Evolutionary conservation across 1,140 invertebrate genomes (phyloP).

Genomic region (Cydia pomonella): DNA sequence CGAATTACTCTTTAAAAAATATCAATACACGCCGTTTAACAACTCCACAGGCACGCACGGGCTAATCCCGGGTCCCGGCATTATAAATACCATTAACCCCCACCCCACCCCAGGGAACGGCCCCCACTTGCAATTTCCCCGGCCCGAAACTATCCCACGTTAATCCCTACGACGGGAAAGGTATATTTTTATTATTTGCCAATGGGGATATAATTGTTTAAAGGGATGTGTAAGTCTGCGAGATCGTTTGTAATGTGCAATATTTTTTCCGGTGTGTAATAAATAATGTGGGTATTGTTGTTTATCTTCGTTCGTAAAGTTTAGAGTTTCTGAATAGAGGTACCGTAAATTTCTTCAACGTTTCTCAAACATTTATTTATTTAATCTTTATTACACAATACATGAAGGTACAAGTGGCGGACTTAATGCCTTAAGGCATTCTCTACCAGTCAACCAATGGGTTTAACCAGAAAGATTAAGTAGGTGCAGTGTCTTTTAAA

Average conservation of each 20-base stretch:
- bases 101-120: neutral
- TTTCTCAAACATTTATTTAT: too few species aligned
- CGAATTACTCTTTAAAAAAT: slow-evolving; percentile 17
- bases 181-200: slow-evolving; percentile 31
- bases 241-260: neutral
- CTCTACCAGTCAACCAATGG: too few species aligned
- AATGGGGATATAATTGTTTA: slow-evolving; percentile 28
- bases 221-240: slow-evolving; percentile 10
- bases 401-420: too few species aligned
- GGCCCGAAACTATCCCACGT: slow-evolving; percentile 14
- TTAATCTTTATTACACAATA: too few species aligned
- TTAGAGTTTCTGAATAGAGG: neutral
- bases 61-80: slow-evolving; percentile 13
- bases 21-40: slow-evolving; percentile 23
- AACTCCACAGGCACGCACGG: slow-evolving; percentile 13
- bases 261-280: neutral
- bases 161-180: slow-evolving; percentile 12
- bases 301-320: neutral
- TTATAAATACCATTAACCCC: slow-evolving; percentile 28
- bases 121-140: slow-evolving; percentile 29
- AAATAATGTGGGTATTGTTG: neutral
- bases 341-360: too few species aligned
- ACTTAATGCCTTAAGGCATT: too few species aligned
- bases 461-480: too few species aligned
- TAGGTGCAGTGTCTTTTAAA: too few species aligned